Evolutionary conservation across 1,140 invertebrate genomes (phyloP).

Genomic region (Drosophila malerkotliana): DNA sequence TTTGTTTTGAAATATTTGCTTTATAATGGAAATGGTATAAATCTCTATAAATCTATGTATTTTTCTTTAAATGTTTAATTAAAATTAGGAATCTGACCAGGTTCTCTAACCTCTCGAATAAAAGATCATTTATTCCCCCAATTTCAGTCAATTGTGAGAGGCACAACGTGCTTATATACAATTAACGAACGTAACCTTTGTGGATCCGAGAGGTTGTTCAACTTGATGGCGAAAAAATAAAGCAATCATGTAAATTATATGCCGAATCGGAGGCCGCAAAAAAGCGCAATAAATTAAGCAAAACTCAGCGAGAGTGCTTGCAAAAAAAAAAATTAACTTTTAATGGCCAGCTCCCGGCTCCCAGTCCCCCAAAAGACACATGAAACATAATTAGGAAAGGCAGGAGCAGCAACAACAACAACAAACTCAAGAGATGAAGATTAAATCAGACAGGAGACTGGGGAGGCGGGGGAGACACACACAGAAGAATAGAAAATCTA

Average conservation of each 20-base stretch:
- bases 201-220: slow-evolving; percentile 16
- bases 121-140: too few relatives aligned
- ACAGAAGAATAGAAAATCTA: slow-evolving; percentile 72
- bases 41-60: too few relatives aligned
- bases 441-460: background rate
- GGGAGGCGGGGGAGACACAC: slow-evolving; percentile 34
- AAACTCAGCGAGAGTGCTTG: slow-evolving; percentile 15
- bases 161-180: slow-evolving; percentile 3
- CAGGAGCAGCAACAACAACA: slow-evolving; percentile 26
- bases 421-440: slow-evolving; percentile 17
- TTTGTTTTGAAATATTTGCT: too few relatives aligned
- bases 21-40: too few relatives aligned
- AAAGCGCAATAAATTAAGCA: slow-evolving; percentile 44
- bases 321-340: slow-evolving; percentile 49
- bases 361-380: slow-evolving; percentile 28
- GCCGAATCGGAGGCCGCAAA: slow-evolving; percentile 8
- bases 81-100: too few relatives aligned
- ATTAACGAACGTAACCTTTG: slow-evolving; percentile 5
- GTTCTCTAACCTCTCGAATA: too few relatives aligned
- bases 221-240: slow-evolving; percentile 7
- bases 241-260: slow-evolving; percentile 30
- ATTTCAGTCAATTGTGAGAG: background rate
- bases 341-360: slow-evolving; percentile 8
- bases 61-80: too few relatives aligned
- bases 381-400: slow-evolving; percentile 67